Base-by-base conservation (phyloP, 2,113 vertebrate genomes). In the Carassius carassius region DNA sequence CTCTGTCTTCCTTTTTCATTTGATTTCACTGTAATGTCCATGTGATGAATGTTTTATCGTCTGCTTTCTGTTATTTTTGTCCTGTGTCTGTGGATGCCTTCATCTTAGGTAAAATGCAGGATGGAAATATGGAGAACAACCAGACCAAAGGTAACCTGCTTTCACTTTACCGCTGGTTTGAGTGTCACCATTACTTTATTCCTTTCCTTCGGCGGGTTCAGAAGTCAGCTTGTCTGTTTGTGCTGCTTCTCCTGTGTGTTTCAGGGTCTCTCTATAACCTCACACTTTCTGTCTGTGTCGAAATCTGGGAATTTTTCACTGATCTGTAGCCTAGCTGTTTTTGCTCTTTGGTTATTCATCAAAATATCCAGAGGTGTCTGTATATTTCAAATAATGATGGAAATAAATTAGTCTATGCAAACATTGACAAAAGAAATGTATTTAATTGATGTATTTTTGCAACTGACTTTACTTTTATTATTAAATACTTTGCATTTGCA, bases 31-130 rank as follows among this genome's bases (percentile, higher is more conserved):
- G 92, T 94, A 90, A 87, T 86, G 93, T 96, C 94, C 90, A 29
- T 86, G 90, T 95, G 94, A 94, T 94, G 94, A 92, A 92, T 94
- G 88, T 92, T 95, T 96, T 94, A 94, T 89, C 93, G 95, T 97
- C 94, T 96, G 95, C 94, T 93, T 94, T 92, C 92, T 95, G 96
- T 98, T 90, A 76, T 87, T 94, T 95, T 92, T 95, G 96, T 99
- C 89, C 91, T 96, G 94, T 98, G 95, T 99, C 96, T 96, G 67
- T 94, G 93, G 96, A 96, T 97, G 96, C 97, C 95, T 96, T 94
- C 96, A 97, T 97, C 94, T 88, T 98, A 99, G 98, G 98, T 97
- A 99, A 99, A 96, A 99, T 98, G 96, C 98, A 99, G 96, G 98
- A 99, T 97, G 98, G 97, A 91, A 98, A 96, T 99, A 96, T 97